These are phyloP conservation scores for Magallana gigas DNA, from an alignment of 1,140 invertebrate species.

Conservation along the genomic window DNA sequence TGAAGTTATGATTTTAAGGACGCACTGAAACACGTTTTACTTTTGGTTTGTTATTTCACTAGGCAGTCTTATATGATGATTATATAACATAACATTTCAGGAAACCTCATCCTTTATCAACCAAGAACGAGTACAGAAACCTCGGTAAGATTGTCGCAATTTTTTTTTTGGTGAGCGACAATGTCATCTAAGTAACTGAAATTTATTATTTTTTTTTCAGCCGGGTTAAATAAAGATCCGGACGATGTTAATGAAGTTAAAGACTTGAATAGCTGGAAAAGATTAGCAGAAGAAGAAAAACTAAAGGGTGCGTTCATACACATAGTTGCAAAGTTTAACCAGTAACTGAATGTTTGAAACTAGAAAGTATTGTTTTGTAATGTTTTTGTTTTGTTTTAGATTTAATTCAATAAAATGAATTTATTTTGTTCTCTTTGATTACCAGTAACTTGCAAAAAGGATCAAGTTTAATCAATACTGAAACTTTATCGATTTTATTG, in stretches of 20 bases:
- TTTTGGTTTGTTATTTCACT: too few species aligned
- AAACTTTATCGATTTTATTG: too few species aligned
- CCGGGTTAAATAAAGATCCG: constrained; percentile 4
- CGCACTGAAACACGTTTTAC: too few species aligned
- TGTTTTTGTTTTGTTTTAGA: too few species aligned
- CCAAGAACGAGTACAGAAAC: neutral
- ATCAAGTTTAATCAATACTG: too few species aligned
- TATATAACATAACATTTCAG: neutral
- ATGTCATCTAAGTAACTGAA: neutral
- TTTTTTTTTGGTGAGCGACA: neutral
- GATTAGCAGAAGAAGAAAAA: neutral
- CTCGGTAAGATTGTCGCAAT: neutral
- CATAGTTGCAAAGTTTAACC: neutral
- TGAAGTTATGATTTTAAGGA: too few species aligned
- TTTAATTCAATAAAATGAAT: too few species aligned
- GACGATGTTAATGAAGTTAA: neutral
- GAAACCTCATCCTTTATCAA: neutral
- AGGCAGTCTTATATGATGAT: too few species aligned
- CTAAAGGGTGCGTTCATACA: neutral
- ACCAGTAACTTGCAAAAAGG: too few species aligned
- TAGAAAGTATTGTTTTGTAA: too few species aligned
- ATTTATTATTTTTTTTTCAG: neutral
- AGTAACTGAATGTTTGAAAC: too few species aligned
- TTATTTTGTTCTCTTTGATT: too few species aligned
- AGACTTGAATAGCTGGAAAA: neutral